A percentile compares a stretch with the other conserved stretches of the same genome.
These are phyloP conservation scores for Synanthedon formicaeformis DNA, from an alignment of 2,888 invertebrate genomes.

Conservation along the genomic window DNA sequence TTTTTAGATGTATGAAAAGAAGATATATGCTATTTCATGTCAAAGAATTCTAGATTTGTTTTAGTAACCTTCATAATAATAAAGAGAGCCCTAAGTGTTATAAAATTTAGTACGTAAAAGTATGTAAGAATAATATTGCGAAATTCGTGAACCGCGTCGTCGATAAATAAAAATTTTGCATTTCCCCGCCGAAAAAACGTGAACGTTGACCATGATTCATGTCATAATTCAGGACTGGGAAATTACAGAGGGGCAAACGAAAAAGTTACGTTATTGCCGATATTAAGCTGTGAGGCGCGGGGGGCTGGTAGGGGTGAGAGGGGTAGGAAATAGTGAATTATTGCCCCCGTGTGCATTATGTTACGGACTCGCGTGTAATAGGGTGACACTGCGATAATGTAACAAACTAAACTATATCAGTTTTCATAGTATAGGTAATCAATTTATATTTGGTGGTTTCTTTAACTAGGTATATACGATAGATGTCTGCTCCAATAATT, in stretches of 20 bases:
- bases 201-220: constrained; percentile 43
- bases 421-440: background rate
- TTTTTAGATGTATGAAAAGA: too few species aligned
- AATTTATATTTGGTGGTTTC: background rate
- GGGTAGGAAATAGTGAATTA: constrained; percentile 41
- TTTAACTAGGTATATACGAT: too few species aligned
- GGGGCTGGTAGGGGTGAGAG: constrained; percentile 9
- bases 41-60: too few species aligned
- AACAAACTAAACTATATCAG: background rate
- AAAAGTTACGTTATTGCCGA: constrained; percentile 51
- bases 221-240: constrained; percentile 45
- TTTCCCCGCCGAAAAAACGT: constrained; percentile 20
- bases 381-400: constrained; percentile 16
- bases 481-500: too few species aligned
- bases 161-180: constrained; percentile 15
- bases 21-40: too few species aligned
- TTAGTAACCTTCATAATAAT: too few species aligned
- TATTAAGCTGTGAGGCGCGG: constrained; percentile 34
- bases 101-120: too few species aligned
- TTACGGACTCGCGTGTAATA: constrained; percentile 9
- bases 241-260: constrained; percentile 29
- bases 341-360: constrained; percentile 20
- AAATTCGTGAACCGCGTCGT: background rate
- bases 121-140: background rate
- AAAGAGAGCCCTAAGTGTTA: too few species aligned